Conservation (phyloP, 2,113 vertebrate genomes). For the Morone saxatilis region DNA sequence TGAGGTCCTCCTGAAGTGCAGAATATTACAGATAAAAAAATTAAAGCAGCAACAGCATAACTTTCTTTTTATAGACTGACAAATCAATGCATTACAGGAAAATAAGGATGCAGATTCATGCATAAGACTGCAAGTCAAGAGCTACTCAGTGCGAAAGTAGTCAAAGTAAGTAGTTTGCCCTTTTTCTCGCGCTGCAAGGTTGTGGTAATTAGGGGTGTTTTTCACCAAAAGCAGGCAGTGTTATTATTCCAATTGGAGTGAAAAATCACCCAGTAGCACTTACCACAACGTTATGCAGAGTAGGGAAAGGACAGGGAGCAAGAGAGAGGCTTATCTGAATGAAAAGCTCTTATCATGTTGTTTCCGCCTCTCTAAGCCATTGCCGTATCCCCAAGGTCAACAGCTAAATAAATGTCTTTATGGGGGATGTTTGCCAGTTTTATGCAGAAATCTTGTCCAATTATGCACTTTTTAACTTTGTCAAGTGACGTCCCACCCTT, state of each 20-base stretch:
- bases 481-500: slow-evolving; percentile 13
- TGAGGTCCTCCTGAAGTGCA: background rate
- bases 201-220: slow-evolving; percentile 70
- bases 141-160: slow-evolving; percentile 39
- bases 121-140: slow-evolving; percentile 54
- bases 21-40: background rate
- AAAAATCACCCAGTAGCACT: slow-evolving; percentile 68
- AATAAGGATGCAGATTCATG: slow-evolving; percentile 44
- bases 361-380: slow-evolving; percentile 55
- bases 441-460: slow-evolving; percentile 43
- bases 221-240: slow-evolving; percentile 58
- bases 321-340: slow-evolving; percentile 66
- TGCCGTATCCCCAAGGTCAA: slow-evolving; percentile 65
- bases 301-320: slow-evolving; percentile 42
- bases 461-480: slow-evolving; percentile 39
- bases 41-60: background rate
- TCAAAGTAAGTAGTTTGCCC: slow-evolving; percentile 68
- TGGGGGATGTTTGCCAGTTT: slow-evolving; percentile 44
- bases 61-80: slow-evolving; percentile 20
- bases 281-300: slow-evolving; percentile 54
- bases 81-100: slow-evolving; percentile 19
- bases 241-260: slow-evolving; percentile 72
- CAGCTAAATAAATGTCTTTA: slow-evolving; percentile 71
- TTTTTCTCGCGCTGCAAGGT: slow-evolving; percentile 67
- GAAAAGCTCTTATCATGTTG: slow-evolving; percentile 71